Evolutionary conservation across 2,113 vertebrate genomes (phyloP), one percentile per base, ranked within the genome.

Genomic region (Thomomys bottae): DNA sequence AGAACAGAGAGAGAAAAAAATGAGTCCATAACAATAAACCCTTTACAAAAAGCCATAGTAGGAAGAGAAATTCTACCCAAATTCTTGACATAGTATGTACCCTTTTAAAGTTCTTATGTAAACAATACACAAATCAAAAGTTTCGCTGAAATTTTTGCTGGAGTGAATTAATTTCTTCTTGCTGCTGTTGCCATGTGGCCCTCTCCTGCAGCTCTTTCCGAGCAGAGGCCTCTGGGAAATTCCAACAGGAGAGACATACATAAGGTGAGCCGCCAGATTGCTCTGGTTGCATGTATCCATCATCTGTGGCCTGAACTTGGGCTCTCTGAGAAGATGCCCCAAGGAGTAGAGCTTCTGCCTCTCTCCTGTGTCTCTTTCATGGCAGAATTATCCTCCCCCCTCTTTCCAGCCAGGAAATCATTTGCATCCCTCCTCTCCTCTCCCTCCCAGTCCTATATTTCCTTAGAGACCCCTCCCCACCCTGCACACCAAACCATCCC

Each of bases 71-170:
- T 91, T 97, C 97, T 96, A 97, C 93, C 97, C 97, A 96, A 98
- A 97, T 93, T 93, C 87, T 93, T 96, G 88, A 92, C 91, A 91
- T 81, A 84, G 92, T 95, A 95, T 95, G 98, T 98, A 98, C 98
- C 98, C 97, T 98, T 49, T 97, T 90, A 96, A 97, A 97, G 95
- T 97, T 89, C 78, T 96, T 96, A 96, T 97, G 98, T 98, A 98
- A 99, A 98, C 98, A 98, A 96, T 85, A 96, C 95, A 95, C 95
- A 96, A 94, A 93, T 92, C 89, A 83, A 95, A 54, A 93, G 94
- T 96, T 94, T 92, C 66, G 95, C 95, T 95, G 84, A 36, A 93
- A 95, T 93, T 95, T 95, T 54, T 91, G 90, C 45, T 2, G 78
- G 95, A 97, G 96, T 94, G 93, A 67, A 92, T 87, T 81, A 67